Evolutionary conservation across 2,113 vertebrate genomes (phyloP).

Genomic region (Phrynosoma blainvillii): DNA sequence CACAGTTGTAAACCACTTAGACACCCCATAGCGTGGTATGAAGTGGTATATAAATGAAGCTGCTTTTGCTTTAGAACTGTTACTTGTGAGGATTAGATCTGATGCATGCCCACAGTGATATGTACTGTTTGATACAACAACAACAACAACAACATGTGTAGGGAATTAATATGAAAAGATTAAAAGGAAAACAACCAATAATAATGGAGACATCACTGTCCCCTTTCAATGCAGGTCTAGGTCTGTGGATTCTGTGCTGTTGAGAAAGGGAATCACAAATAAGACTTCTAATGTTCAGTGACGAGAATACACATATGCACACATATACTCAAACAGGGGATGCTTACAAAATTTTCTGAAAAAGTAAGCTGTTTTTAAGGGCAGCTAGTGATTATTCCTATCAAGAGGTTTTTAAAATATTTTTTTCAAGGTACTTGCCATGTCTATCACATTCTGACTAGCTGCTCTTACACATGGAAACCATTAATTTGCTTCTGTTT

Average conservation of each 20-base stretch:
- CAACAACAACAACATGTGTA: too few species aligned
- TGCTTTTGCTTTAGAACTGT: too few species aligned
- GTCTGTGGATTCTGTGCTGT: conserved; percentile 30
- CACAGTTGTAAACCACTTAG: too few species aligned
- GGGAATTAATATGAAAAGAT: too few species aligned
- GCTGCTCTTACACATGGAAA: conserved; percentile 51
- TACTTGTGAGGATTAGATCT: too few species aligned
- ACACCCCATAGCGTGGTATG: too few species aligned
- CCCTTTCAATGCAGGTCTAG: neutral
- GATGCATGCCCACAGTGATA: too few species aligned
- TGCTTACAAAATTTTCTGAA: conserved; percentile 64
- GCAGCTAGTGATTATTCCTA: conserved; percentile 64
- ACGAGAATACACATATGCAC: conserved; percentile 46
- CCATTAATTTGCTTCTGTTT: conserved; percentile 50
- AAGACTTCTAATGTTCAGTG: conserved; percentile 57
- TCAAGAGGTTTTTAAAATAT: conserved; percentile 50
- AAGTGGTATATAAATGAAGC: too few species aligned
- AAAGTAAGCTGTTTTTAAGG: conserved; percentile 62
- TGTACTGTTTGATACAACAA: too few species aligned
- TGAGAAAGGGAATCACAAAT: conserved; percentile 64
- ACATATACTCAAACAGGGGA: conserved; percentile 46
- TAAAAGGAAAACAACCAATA: too few species aligned
- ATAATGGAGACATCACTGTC: too few species aligned
- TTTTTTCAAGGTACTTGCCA: conserved; percentile 60
- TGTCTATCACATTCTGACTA: conserved; percentile 53